Percentiles rank a stretch among this genome's conserved stretches.
Conservation (phyloP, 1,140 invertebrate genomes). For the Nomia melanderi region DNA sequence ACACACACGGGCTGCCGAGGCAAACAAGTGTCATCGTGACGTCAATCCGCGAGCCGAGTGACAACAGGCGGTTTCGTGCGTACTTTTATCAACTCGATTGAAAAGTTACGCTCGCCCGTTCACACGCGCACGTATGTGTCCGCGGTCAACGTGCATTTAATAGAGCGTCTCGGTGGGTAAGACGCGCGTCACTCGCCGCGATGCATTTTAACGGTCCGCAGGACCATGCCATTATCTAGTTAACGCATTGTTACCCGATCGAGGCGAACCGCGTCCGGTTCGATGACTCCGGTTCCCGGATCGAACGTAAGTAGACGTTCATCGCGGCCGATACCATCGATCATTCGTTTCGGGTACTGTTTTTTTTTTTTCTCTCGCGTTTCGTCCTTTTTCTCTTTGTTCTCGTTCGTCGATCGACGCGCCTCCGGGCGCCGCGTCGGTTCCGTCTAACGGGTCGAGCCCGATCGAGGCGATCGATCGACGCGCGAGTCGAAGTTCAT, state of each 20-base stretch:
- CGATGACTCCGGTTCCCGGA: conserved; percentile 9
- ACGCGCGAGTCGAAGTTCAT: neutral
- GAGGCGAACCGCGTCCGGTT: conserved; percentile 15
- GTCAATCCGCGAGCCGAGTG: conserved; percentile 49
- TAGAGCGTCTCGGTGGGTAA: neutral
- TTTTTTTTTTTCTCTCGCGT: neutral
- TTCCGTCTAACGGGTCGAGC: too few relatives aligned
- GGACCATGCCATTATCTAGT: neutral
- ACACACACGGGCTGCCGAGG: conserved; percentile 12
- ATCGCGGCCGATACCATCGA: neutral
- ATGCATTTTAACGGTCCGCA: conserved; percentile 17
- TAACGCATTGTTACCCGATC: conserved; percentile 10
- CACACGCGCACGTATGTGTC: neutral
- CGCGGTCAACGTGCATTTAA: too few relatives aligned
- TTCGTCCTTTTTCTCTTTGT: too few relatives aligned
- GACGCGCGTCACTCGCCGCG: neutral
- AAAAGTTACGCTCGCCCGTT: neutral
- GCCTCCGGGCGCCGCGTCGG: too few relatives aligned
- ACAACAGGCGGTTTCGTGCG: conserved; percentile 22
- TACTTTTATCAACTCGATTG: conserved; percentile 43
- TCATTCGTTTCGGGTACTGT: neutral
- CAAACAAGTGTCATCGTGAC: conserved; percentile 66
- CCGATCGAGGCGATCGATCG: neutral
- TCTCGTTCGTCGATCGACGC: too few relatives aligned
- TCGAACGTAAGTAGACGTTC: conserved; percentile 5